These are phyloP conservation scores for Drosophila testacea DNA, from an alignment of 2,888 invertebrate genomes.

Conservation along the genomic window DNA sequence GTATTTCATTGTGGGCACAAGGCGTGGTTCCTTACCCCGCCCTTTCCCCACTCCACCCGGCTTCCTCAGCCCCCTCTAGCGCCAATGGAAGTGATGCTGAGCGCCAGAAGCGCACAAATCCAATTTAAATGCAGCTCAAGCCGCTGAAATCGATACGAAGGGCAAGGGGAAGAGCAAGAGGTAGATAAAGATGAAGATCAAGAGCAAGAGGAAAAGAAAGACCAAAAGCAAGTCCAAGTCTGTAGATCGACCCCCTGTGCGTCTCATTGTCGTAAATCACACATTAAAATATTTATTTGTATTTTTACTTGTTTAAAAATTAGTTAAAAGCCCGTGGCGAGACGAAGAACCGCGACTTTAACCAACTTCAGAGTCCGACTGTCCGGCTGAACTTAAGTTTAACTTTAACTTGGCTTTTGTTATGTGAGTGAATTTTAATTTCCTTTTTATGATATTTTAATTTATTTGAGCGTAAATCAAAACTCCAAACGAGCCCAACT, in stretches of 20 bases:
- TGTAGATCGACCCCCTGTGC: conserved; percentile 66
- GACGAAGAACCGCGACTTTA: conserved; percentile 12
- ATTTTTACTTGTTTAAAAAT: conserved; percentile 81
- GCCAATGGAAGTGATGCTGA: conserved; percentile 23
- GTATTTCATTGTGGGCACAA: conserved; percentile 67
- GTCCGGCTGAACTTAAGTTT: conserved; percentile 12
- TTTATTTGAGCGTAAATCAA: conserved; percentile 84
- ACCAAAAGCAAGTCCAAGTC: conserved; percentile 22
- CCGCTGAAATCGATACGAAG: conserved; percentile 15
- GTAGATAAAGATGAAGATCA: neutral
- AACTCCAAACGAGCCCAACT: conserved; percentile 73
- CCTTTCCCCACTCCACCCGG: neutral
- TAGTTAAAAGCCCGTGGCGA: conserved; percentile 73
- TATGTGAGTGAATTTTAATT: conserved; percentile 83
- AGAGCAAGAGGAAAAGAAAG: conserved; percentile 5
- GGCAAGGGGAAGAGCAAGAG: neutral
- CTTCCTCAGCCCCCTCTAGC: neutral
- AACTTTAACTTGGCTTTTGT: conserved; percentile 51
- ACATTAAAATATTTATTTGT: conserved; percentile 81
- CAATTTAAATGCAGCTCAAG: conserved; percentile 73
- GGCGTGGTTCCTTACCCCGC: conserved; percentile 18
- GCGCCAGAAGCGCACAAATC: conserved; percentile 79
- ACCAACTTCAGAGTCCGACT: neutral
- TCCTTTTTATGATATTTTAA: conserved; percentile 84
- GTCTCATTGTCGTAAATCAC: conserved; percentile 80